Conservation (phyloP, 2,888 invertebrate species). For the Drosophila antonietae region DNA sequence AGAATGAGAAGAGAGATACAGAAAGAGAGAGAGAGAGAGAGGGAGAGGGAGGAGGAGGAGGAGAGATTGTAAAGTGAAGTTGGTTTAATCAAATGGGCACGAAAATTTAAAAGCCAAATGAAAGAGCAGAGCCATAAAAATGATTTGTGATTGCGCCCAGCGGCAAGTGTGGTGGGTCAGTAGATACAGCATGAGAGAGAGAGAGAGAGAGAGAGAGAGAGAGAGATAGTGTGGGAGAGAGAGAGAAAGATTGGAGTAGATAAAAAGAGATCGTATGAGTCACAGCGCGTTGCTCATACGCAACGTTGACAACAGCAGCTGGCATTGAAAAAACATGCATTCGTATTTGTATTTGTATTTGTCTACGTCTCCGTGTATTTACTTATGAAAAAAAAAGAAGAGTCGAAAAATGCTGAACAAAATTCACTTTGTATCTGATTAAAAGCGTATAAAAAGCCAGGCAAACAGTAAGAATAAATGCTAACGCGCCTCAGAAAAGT, state of each 20-base stretch:
- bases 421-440: slow-evolving; percentile 51
- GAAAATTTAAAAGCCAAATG: slow-evolving; percentile 60
- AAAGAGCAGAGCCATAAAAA: slow-evolving; percentile 63
- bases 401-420: slow-evolving; percentile 1
- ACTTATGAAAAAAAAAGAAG: slow-evolving; percentile 32
- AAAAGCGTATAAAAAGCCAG: slow-evolving; percentile 39
- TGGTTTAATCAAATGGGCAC: slow-evolving; percentile 66
- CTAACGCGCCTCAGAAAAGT: slow-evolving; percentile 33
- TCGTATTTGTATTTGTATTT: slow-evolving; percentile 27
- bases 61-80: slow-evolving; percentile 17
- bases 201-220: not conserved
- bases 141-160: slow-evolving; percentile 53
- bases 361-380: slow-evolving; percentile 36
- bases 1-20: not conserved
- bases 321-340: slow-evolving; percentile 36
- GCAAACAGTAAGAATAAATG: slow-evolving; percentile 35
- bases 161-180: slow-evolving; percentile 22
- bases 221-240: not conserved
- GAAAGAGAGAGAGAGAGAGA: slow-evolving; percentile 11
- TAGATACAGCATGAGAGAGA: not conserved
- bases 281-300: slow-evolving; percentile 64
- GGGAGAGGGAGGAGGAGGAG: not conserved
- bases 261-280: slow-evolving; percentile 36
- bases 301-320: slow-evolving; percentile 50
- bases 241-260: not conserved